Evolutionary conservation across 2,113 vertebrate genomes (phyloP), one percentile per base, ranked within the genome.

Genomic region (Eolophus roseicapilla): DNA sequence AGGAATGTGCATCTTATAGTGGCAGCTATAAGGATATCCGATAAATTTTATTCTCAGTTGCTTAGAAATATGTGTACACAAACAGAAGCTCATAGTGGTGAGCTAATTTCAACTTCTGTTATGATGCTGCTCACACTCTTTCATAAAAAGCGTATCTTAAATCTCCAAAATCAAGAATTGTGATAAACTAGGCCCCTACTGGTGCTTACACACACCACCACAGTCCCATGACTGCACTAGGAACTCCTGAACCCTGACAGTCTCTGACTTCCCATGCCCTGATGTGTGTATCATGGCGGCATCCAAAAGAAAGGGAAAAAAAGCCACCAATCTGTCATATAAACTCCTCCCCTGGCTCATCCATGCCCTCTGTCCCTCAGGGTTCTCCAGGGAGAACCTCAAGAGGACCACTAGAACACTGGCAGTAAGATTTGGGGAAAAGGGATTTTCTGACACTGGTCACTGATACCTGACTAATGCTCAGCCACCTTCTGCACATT

Each of bases 11-110:
- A 33, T 83, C 71, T 63, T 60, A 35, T 33, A 46, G 53, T 46
- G 64, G 64, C 85, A 94, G 63, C 88, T 80, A 41, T 35, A 88
- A 88, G 44, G 75, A 70, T 83, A 93, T 53, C 53, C 0, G 10
- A 68, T 71, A 59, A 53, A 90, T 90, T 95, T 83, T 67, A 14
- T 86, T 95, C 87, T 85, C 92, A 80, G 63, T 43, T 94, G 37
- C 44, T 88, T 82, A 49, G 67, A 96, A 93, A 76, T n/a, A n/a
- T 7, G 20, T 82, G 33, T 86, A 86, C 76, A 90, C 55, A 92
- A 81, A 91, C 64, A 86, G 76, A 95, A 95, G 68, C 29, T 86
- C 29, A 69, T 17, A 1, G 3, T 39, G 31, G 44, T 46, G 24
- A 90, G 62, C 31, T 95, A 62, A 94, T 91, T 92, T 86, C 70